Evolutionary conservation across 2,797 vertebrate species (phyloP).

Genomic region (Cichlasoma orientale): DNA sequence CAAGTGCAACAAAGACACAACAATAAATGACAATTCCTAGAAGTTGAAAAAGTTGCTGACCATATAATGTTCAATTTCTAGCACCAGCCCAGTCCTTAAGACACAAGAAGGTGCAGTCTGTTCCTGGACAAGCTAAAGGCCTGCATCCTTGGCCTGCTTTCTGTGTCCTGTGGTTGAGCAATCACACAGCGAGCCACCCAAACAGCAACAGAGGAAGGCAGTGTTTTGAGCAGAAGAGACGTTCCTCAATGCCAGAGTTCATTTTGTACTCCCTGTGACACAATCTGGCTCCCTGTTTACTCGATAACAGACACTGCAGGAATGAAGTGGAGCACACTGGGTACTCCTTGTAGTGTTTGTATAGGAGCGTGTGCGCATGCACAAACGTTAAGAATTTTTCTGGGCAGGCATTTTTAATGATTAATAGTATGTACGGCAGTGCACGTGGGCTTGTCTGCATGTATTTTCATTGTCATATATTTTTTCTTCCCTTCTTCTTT

Average conservation of each 20-base stretch:
- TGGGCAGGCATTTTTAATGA: conserved; percentile 20
- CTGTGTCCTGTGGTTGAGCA: conserved; percentile 56
- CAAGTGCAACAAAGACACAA: background rate
- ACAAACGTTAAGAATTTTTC: conserved; percentile 23
- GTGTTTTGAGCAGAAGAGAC: conserved; percentile 60
- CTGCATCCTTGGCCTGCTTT: conserved; percentile 54
- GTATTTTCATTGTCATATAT: conserved; percentile 13
- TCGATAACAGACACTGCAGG: conserved; percentile 57
- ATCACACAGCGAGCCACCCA: conserved; percentile 57
- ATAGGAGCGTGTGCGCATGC: conserved; percentile 11
- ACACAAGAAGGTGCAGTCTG: background rate
- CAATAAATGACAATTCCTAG: background rate
- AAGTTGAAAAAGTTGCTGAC: background rate
- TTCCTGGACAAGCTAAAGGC: conserved; percentile 4
- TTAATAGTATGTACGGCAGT: background rate
- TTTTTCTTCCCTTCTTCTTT: background rate
- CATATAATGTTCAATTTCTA: background rate
- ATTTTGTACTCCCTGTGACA: conserved; percentile 60
- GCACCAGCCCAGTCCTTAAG: background rate
- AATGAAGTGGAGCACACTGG: background rate
- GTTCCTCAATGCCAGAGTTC: conserved; percentile 65
- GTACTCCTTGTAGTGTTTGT: conserved; percentile 19
- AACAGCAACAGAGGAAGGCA: conserved; percentile 60
- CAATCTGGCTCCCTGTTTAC: conserved; percentile 57
- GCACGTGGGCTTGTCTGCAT: background rate